Evolutionary conservation across 1,140 invertebrate genomes (phyloP).

Genomic region (Lepeophtheirus salmonis): DNA sequence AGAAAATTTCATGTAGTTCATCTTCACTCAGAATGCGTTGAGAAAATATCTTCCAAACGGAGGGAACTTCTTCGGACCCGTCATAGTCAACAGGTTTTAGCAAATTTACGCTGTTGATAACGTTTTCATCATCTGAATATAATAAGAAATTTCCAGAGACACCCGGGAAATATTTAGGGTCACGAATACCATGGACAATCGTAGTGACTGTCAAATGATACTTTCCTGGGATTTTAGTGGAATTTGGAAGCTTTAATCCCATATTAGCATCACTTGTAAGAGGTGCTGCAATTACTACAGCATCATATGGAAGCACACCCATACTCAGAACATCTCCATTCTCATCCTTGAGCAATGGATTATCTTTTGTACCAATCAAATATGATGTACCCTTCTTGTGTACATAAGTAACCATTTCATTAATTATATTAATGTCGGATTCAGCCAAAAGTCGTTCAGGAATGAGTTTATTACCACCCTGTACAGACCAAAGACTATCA

Average conservation of each 20-base stretch:
- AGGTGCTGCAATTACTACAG: constrained; percentile 29
- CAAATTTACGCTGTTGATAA: constrained; percentile 17
- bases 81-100: constrained; percentile 23
- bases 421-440: constrained; percentile 22
- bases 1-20: constrained; percentile 26
- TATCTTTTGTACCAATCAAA: background rate
- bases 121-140: background rate
- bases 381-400: background rate
- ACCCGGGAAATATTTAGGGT: background rate
- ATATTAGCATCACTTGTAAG: constrained; percentile 23
- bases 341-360: background rate
- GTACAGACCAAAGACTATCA: constrained; percentile 28
- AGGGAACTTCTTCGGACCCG: constrained; percentile 3
- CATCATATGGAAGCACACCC: no score
- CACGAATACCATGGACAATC: constrained; percentile 20
- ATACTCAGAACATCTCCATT: no score
- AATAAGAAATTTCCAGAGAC: constrained; percentile 1
- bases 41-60: constrained; percentile 28
- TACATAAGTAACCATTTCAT: background rate
- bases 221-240: background rate
- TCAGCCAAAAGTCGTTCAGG: constrained; percentile 26
- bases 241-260: background rate
- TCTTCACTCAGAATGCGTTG: constrained; percentile 23
- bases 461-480: constrained; percentile 29
- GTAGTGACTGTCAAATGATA: constrained; percentile 21